Conservation (phyloP, 2,797 vertebrate genomes). For the Graptemys geographica region DNA sequence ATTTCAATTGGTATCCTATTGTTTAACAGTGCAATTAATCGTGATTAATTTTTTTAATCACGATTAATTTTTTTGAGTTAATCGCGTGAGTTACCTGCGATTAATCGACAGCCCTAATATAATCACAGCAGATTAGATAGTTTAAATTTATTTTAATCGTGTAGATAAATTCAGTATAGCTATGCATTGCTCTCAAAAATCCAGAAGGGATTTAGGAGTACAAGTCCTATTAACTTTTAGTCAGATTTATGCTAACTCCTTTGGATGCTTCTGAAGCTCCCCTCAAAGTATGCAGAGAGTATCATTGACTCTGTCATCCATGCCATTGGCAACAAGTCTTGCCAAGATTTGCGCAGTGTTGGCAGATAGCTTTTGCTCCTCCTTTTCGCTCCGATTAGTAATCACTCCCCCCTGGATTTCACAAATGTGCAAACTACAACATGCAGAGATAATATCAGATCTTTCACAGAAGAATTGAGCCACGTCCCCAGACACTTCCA, state of each 20-base stretch:
- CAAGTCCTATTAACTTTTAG: neutral
- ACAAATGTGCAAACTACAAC: neutral
- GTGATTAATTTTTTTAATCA: too few relatives aligned
- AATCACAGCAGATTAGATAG: neutral
- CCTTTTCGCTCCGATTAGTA: neutral
- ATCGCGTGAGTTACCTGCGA: too few relatives aligned
- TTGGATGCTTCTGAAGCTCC: accelerated
- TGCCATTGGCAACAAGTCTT: neutral
- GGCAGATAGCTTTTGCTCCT: neutral
- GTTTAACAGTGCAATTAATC: too few relatives aligned
- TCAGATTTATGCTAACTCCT: neutral
- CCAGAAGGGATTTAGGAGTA: neutral
- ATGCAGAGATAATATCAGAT: neutral
- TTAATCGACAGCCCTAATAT: too few relatives aligned
- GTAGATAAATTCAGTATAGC: neutral
- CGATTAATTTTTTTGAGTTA: too few relatives aligned
- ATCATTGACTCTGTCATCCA: neutral
- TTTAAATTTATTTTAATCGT: neutral
- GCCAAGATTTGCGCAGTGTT: neutral
- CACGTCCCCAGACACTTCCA: neutral
- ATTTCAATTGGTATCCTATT: too few relatives aligned
- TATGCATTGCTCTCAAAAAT: neutral
- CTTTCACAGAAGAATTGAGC: neutral
- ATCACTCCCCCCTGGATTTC: neutral
- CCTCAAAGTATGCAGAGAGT: neutral